Evolutionary conservation across 2,113 vertebrate genomes (phyloP).

Genomic region (Stegostoma tigrinum): DNA sequence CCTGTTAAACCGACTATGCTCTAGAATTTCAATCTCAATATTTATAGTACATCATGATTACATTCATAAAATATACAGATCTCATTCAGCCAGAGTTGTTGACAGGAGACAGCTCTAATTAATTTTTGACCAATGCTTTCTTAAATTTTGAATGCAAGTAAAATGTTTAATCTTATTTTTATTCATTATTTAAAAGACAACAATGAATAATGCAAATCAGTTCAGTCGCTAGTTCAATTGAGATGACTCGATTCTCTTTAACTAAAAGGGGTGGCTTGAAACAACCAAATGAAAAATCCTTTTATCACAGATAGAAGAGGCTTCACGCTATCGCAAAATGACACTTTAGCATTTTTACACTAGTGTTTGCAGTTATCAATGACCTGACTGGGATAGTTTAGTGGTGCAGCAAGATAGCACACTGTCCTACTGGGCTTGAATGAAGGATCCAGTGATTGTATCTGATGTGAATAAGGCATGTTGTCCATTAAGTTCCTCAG

Average conservation of each 20-base stretch:
- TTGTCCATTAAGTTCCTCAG: neutral
- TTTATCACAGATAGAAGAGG: neutral
- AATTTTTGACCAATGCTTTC: slow-evolving; percentile 10
- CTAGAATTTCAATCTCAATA: slow-evolving; percentile 7
- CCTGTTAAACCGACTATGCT: neutral
- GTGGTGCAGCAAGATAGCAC: neutral
- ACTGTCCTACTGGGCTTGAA: neutral
- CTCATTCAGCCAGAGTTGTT: slow-evolving; percentile 5
- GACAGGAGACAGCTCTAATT: slow-evolving; percentile 24
- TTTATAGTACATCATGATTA: slow-evolving; percentile 5
- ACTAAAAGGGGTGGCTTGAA: neutral
- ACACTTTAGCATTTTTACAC: neutral
- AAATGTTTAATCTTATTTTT: slow-evolving; percentile 17
- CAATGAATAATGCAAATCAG: slow-evolving; percentile 31
- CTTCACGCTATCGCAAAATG: neutral
- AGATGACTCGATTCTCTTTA: neutral
- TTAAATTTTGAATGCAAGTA: neutral
- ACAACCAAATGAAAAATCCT: neutral
- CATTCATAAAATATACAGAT: slow-evolving; percentile 16
- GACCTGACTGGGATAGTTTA: neutral
- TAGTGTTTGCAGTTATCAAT: neutral
- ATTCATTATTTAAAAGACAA: slow-evolving; percentile 8
- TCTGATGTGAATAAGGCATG: neutral
- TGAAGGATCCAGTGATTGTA: neutral
- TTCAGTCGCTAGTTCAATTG: neutral